phyloP scores from a whole-genome alignment of 2,113 vertebrate species.

The Scortum barcoo region DNA sequence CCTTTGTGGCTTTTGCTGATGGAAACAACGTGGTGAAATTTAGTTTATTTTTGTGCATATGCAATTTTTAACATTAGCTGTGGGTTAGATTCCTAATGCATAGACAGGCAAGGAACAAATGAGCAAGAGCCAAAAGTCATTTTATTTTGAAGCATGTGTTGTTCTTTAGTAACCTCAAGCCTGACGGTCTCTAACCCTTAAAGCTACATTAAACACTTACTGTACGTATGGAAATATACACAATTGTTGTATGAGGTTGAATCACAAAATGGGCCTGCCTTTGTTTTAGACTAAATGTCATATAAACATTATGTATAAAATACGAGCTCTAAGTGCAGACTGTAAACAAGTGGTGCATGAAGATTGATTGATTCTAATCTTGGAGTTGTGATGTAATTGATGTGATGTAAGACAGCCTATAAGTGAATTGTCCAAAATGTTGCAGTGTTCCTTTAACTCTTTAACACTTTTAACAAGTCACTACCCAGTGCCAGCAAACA shows the following conservation, averaged over 20 bases:
- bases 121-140: neutral
- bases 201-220: neutral
- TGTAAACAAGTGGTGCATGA: neutral
- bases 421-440: slow-evolving; percentile 8
- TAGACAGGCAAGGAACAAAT: neutral
- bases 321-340: neutral
- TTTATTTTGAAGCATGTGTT: slow-evolving; percentile 1
- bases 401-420: neutral
- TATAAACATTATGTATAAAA: neutral
- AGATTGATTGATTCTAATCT: no score
- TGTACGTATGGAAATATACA: no score
- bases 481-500: neutral
- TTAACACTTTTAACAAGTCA: neutral
- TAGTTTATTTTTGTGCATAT: slow-evolving; percentile 8
- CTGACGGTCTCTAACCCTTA: neutral
- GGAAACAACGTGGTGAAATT: slow-evolving; percentile 30
- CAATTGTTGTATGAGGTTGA: neutral
- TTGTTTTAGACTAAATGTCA: neutral
- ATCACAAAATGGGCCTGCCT: neutral
- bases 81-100: neutral
- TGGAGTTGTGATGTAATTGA: no score
- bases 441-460: neutral
- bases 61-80: slow-evolving; percentile 30
- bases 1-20: slow-evolving; percentile 36
- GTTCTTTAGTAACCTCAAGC: neutral